Evolutionary conservation across 2,888 invertebrate species (phyloP).

Genomic region (Drosophila dives): DNA sequence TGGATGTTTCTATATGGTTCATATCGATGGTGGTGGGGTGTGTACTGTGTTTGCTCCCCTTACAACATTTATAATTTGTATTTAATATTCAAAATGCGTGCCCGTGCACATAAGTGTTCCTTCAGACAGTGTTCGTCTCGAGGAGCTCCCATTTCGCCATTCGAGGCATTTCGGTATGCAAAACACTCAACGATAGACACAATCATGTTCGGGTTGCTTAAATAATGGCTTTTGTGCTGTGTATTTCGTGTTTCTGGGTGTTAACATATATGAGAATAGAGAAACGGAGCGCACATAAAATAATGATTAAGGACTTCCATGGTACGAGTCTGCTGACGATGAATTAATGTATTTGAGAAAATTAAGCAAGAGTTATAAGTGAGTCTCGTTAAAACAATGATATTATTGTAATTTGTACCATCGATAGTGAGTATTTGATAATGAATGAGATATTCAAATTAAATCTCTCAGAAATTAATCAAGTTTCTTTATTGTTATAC

Average conservation of each 20-base stretch:
- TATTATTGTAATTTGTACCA: not conserved
- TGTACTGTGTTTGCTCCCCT: slow-evolving; percentile 20
- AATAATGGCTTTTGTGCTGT: slow-evolving; percentile 7
- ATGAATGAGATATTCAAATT: not conserved
- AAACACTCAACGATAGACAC: slow-evolving; percentile 9
- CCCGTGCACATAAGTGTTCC: slow-evolving; percentile 16
- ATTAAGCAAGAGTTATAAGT: not conserved
- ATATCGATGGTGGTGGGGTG: not conserved
- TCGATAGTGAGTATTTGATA: not conserved
- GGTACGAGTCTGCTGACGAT: not conserved
- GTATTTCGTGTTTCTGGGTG: not conserved
- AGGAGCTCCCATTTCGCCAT: slow-evolving; percentile 1
- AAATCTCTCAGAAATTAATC: not conserved
- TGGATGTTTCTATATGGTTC: slow-evolving; percentile 5
- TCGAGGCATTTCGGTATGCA: slow-evolving; percentile 29
- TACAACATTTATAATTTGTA: slow-evolving; percentile 55
- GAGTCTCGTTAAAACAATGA: not conserved
- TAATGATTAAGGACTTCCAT: not conserved
- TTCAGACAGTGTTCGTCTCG: not conserved
- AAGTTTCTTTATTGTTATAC: not conserved
- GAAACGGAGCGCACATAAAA: not conserved
- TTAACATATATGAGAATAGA: not conserved
- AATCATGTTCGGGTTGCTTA: slow-evolving; percentile 4
- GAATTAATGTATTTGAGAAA: not conserved
- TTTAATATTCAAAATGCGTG: slow-evolving; percentile 59